Base-by-base conservation (phyloP, 1,140 invertebrate genomes). In the Drosophila grimshawi region DNA sequence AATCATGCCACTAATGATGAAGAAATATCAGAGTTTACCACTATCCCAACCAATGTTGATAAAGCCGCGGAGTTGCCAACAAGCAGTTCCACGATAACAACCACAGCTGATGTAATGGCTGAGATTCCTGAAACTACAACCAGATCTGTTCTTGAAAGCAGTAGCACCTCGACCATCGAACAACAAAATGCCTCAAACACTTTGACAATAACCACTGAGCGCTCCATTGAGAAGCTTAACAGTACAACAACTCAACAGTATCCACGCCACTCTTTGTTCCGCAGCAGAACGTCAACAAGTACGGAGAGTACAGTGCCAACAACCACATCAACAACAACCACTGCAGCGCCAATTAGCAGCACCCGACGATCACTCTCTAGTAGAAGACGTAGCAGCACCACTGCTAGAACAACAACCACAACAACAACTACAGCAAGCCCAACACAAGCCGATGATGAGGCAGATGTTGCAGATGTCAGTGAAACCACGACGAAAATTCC, bases 401-500 rank as follows among this genome's bases (percentile, higher is more conserved):
- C 77, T 1, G 35, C 10, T 19, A 19, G 19, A 19, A 19, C 19
- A 19, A 19, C 19, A 19, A 19, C 33, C 10, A 46, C 29, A 32
- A 5, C 71, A 8, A 48, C 60, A 32, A 61, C 30, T 4, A 66
- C 51, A n/a, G 43, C 32, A 46, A 45, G 5, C 3, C 10, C 30
- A 0, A 33, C 46, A 43, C 48, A 27, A 43, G 61, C 51, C 8
- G 11, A 8, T 11, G n/a, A 55, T 29, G 5, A 10, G 2, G 3
- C 19, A 6, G 29, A 35, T 3, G 7, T 49, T 10, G 30, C 2
- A 3, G 11, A 19, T 8, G 19, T 56, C 35, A 27, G 4, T 11
- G 61, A 55, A 32, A 69, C 65, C 3, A 74, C 86, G 2, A 29
- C 57, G 0, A 19, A 19, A 3, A 30, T 71, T 5, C 60, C 76